Base-by-base conservation (phyloP, 2,888 invertebrate genomes). In the Amblyjoppa proteus region DNA sequence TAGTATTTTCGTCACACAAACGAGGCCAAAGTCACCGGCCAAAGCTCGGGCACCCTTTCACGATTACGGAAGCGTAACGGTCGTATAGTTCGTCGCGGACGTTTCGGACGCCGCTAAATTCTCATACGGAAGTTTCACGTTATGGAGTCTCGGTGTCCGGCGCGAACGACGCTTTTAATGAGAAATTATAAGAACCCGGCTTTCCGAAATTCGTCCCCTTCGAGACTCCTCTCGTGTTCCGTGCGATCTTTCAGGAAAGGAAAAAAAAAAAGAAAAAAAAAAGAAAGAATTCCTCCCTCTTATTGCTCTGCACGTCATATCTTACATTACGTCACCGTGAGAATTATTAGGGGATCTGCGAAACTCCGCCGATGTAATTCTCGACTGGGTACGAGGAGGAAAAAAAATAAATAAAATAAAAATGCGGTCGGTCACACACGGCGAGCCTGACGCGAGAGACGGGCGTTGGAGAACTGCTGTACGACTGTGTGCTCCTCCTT, bases 151-250 rank as follows among this genome's bases (percentile, higher is more conserved):
- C 68, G 56, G 51, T 28, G 77, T 68, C 56, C 77, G 38, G 68
- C 66, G 66, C 66, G 68, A 13, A 3, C 45, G 3, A 13, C 45
- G 45, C 45, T 68, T 77, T 77, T 77, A 77, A 77, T 77, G 77
- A 77, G 68, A 77, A 77, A 68, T 68, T 77, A 77, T 68, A 77
- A 77, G 77, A 51, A 68, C 77, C 41, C 53, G 66, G 45, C 28
- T 53, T 53, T 68, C 53, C 28, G 53, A 77, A 77, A 77, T 41
- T 77, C 66, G 53, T 25, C 68, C 61, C 34, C 34, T 20, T 71
- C 71, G 79, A 34, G 71, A 41, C 71, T 38, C 45, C 7, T 31
- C 53, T 34, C 56, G 38, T 5, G 25, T 20, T 38, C 11, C 9
- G n/a, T 34, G 61, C 61, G n/a, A 34, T 38, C 5, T 31, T 64